Evolutionary conservation across 2,888 invertebrate genomes (phyloP).

Genomic region (Ormia ochracea): DNA sequence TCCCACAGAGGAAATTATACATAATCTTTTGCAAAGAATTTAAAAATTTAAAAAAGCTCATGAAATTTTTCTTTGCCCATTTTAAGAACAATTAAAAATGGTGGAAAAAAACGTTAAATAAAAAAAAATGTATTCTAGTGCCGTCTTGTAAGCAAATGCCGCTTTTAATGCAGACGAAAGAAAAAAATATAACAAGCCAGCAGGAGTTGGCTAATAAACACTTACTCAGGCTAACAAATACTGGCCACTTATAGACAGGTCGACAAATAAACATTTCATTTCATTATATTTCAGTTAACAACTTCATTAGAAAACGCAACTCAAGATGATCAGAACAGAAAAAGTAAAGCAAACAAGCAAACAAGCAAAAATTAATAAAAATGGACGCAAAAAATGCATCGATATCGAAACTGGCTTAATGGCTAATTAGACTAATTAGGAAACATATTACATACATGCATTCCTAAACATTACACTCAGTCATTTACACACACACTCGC

Average conservation of each 20-base stretch:
- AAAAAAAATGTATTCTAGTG: slow-evolving; percentile 10
- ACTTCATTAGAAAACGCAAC: slow-evolving; percentile 57
- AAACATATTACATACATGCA: slow-evolving; percentile 51
- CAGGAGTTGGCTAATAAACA: slow-evolving; percentile 30
- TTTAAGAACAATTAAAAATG: not conserved
- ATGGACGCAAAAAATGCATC: slow-evolving; percentile 5
- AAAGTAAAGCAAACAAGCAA: not conserved
- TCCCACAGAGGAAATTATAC: too few species aligned
- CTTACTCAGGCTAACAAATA: slow-evolving; percentile 20
- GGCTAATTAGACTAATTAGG: slow-evolving; percentile 62
- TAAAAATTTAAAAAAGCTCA: too few species aligned
- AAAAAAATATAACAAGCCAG: not conserved
- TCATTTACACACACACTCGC: not conserved
- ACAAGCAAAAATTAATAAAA: slow-evolving; percentile 4
- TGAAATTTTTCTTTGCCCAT: too few species aligned
- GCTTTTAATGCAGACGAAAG: slow-evolving; percentile 4
- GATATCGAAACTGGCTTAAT: slow-evolving; percentile 59
- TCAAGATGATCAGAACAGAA: slow-evolving; percentile 34
- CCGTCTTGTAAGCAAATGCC: slow-evolving; percentile 26
- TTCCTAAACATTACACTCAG: slow-evolving; percentile 24
- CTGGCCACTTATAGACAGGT: slow-evolving; percentile 16
- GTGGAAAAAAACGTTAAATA: not conserved
- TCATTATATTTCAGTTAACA: slow-evolving; percentile 55
- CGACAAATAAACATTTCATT: slow-evolving; percentile 38
- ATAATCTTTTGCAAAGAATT: too few species aligned